Evolutionary conservation across 2,797 vertebrate genomes (phyloP), one percentile per base, ranked within the genome.

Genomic region (Spea hammondii): DNA sequence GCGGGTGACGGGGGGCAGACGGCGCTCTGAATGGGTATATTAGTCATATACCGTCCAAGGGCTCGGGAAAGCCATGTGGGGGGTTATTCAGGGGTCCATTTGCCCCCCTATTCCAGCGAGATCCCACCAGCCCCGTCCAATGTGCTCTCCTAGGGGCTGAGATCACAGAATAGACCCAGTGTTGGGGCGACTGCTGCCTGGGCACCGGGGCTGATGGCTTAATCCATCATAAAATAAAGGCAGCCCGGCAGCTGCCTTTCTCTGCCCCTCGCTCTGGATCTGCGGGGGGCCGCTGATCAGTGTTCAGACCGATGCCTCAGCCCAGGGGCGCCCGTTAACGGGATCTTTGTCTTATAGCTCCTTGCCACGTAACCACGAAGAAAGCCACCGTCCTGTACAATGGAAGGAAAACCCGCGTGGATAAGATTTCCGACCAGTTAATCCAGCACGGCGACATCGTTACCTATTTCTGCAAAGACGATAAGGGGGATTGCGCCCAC

Each of bases 381-480:
- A 92, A 91, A 90, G 96, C 94, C 0, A 94, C 92, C 0, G 94
- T 97, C 48, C 83, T 96, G 66, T 93, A 94, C 83, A 91, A 94
- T 0, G 84, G 86, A 0, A 88, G 85, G 82, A 97, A 91, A 87
- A 86, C 93, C 5, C 94, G 92, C 84, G 91, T 97, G 5, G 85
- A 88, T 76, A 87, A 93, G 0, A 88, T 94, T 66, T 92, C 94
- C 53, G 92, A 94, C 78, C 91, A 93, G 74, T 88, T 91, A 77
- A 88, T 98, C 62, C 86, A 86, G 2, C 95, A 98, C 0, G 84
- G 86, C 4, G 94, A 97, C 55, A 87, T 50, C 0, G 83, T 97
- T 0, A 90, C 83, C 59, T 95, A 97, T 85, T 98, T 92, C 85
- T 98, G 96, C 86, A 89, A 93, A 87, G 92, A 96, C 66, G 91